These are phyloP conservation scores for Aphidius ervi DNA, from an alignment of 1,140 invertebrate species.

Conservation along the genomic window DNA sequence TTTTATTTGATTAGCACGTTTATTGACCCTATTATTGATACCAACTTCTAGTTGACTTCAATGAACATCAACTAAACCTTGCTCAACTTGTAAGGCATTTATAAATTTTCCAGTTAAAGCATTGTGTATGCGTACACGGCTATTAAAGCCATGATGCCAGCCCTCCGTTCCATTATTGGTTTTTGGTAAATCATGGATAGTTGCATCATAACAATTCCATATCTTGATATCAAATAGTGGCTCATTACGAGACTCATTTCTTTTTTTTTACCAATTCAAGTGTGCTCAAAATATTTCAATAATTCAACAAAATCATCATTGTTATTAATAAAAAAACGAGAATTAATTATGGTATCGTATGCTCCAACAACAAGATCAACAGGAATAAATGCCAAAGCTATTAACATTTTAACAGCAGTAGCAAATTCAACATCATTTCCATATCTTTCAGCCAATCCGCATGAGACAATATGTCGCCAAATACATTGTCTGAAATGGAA, in stretches of 20 bases:
- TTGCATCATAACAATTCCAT: too few relatives aligned
- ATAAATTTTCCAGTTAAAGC: too few relatives aligned
- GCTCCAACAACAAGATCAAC: neutral
- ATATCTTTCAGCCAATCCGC: neutral
- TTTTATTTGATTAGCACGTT: too few relatives aligned
- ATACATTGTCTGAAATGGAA: slow-evolving; percentile 9
- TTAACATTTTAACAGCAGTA: slow-evolving; percentile 1
- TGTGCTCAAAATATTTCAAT: too few relatives aligned
- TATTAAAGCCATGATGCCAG: too few relatives aligned
- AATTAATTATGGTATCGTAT: neutral
- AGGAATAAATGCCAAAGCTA: slow-evolving; percentile 12
- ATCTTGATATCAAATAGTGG: slow-evolving; percentile 41
- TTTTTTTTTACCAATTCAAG: slow-evolving; percentile 10
- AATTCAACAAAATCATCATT: slow-evolving; percentile 10
- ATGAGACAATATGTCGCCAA: neutral
- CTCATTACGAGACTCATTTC: slow-evolving; percentile 6
- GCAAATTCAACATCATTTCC: slow-evolving; percentile 8
- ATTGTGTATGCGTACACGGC: too few relatives aligned
- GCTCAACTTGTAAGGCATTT: too few relatives aligned
- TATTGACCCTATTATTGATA: too few relatives aligned
- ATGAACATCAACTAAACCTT: too few relatives aligned
- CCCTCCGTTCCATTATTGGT: slow-evolving; percentile 10
- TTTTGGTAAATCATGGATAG: neutral
- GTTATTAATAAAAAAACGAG: neutral
- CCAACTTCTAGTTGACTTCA: too few relatives aligned